phyloP scores from a whole-genome alignment of 92 coral and sea anemone species.

The Porites cylindrica region DNA sequence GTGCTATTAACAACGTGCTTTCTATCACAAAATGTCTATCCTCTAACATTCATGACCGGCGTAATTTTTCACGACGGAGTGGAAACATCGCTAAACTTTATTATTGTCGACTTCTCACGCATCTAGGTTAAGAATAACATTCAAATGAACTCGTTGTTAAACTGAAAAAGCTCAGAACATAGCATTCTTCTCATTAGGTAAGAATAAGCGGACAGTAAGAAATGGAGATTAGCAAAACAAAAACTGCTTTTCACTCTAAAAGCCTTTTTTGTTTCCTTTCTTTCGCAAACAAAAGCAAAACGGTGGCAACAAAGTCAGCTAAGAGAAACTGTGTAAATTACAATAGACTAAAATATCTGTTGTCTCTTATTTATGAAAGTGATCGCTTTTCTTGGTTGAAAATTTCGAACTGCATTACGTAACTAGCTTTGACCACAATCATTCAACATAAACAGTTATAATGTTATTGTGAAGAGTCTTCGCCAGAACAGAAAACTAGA shows the following conservation, averaged over 20 bases:
- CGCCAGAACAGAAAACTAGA: too few species aligned
- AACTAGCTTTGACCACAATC: neutral
- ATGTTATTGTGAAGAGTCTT: neutral
- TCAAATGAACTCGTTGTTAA: too few species aligned
- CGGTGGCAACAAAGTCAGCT: neutral
- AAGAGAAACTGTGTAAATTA: too few species aligned
- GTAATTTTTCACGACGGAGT: too few species aligned
- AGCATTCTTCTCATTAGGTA: too few species aligned
- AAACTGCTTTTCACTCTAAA: neutral
- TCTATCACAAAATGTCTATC: too few species aligned
- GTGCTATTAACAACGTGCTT: too few species aligned
- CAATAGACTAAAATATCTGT: neutral
- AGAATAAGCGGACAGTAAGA: neutral
- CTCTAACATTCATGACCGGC: too few species aligned
- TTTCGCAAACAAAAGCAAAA: conserved; percentile 3
- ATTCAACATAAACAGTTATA: neutral
- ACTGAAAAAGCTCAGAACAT: too few species aligned
- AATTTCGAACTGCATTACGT: neutral
- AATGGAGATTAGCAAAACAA: neutral
- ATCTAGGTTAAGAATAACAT: too few species aligned
- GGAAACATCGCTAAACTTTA: too few species aligned
- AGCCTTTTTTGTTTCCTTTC: conserved; percentile 25
- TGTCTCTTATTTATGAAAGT: neutral
- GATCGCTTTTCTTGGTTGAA: neutral
- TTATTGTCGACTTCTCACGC: too few species aligned